phyloP scores from a whole-genome alignment of 2,888 invertebrate genomes.

The Habrosyne pyritoides region DNA sequence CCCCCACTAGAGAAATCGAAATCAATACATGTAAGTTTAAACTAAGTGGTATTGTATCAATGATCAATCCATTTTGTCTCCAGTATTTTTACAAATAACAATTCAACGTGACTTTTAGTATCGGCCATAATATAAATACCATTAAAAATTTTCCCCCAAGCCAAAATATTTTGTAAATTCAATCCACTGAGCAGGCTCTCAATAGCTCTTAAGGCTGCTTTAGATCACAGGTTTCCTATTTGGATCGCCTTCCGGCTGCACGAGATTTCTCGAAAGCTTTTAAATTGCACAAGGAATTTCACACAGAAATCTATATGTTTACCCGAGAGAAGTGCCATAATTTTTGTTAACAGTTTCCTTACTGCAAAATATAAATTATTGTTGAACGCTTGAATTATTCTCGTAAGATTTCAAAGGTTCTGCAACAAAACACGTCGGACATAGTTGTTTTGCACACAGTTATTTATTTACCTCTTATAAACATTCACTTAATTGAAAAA shows the following conservation, averaged over 20 bases:
- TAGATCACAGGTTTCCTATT: conserved; percentile 37
- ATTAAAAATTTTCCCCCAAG: conserved; percentile 3
- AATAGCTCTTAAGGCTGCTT: conserved; percentile 29
- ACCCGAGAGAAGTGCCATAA: conserved; percentile 47
- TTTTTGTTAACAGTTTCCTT: conserved; percentile 60
- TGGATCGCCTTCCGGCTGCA: conserved; percentile 30
- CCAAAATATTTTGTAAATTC: conserved; percentile 22
- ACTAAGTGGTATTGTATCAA: no score
- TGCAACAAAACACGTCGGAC: background rate
- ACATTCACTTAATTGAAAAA: background rate
- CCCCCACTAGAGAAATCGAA: no score
- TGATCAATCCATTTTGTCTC: no score
- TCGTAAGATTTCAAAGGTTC: conserved; percentile 17
- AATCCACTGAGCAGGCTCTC: conserved; percentile 28
- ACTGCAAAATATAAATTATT: conserved; percentile 47
- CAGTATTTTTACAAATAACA: no score
- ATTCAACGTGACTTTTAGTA: no score
- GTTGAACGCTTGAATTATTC: conserved; percentile 43
- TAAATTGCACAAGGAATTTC: conserved; percentile 42
- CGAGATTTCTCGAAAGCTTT: conserved; percentile 50
- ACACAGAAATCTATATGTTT: conserved; percentile 48
- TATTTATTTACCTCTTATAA: background rate
- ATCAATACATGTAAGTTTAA: no score
- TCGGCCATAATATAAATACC: background rate
- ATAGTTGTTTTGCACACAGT: background rate